Evolutionary conservation across 1,140 invertebrate genomes (phyloP), one percentile per base, ranked within the genome.

Genomic region (Agraylea sexmaculata): DNA sequence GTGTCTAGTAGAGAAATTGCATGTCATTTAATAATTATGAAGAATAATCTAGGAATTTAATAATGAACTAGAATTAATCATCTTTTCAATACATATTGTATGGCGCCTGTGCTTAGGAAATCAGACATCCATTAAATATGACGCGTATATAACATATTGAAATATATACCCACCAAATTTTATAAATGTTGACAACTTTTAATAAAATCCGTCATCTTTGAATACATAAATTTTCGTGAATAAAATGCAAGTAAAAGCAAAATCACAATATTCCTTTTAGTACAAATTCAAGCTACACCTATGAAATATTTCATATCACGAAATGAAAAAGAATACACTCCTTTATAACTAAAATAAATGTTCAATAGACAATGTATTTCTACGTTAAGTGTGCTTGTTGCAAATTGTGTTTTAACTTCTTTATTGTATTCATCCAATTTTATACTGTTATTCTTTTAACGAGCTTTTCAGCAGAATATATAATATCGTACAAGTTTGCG

Each of bases 351-450:
- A n/a, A n/a, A n/a, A n/a, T 31, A 31, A 31, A 31, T 31, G 12
- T 31, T 12, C 16, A 12, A 31, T 12, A 8, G 11, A 12, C 16
- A 4, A 31, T 13, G 11, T 11, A 6, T 8, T 31, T 31, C 16
- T 13, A 31, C 12, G 12, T 15, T 31, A 12, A 37, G 21, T 21
- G 33, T 20, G 4, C 23, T 15, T 15, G 27, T 15, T 37, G 35
- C 21, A n/a, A 37, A 25, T 37, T 37, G 17, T 37, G 27, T 37
- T 37, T 23, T 25, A 37, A 37, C n/a, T n/a, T n/a, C n/a, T n/a
- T n/a, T n/a, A n/a, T n/a, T n/a, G n/a, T n/a, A n/a, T n/a, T n/a
- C n/a, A n/a, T n/a, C n/a, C n/a, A n/a, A n/a, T n/a, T n/a, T n/a
- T n/a, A n/a, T n/a, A n/a, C n/a, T n/a, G n/a, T n/a, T n/a, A n/a